Conservation (phyloP, 2,797 vertebrate species). For the Spinibarbus caldwelli region DNA sequence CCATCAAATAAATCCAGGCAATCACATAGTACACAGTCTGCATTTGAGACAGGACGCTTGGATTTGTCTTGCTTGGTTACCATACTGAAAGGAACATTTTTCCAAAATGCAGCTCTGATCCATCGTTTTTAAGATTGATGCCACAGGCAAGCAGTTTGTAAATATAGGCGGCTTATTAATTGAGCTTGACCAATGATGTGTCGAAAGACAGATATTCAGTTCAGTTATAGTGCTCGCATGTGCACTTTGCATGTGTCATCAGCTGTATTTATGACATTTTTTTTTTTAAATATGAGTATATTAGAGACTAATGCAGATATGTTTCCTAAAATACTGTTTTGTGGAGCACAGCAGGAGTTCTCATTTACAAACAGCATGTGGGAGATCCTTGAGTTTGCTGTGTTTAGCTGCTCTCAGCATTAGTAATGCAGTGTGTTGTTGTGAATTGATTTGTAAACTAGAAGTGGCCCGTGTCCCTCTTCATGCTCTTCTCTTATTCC, state of each 20-base stretch:
- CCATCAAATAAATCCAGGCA: background rate
- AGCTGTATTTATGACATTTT: background rate
- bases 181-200: background rate
- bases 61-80: constrained; percentile 13
- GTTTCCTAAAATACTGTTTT: background rate
- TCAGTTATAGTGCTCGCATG: background rate
- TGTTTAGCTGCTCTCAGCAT: background rate
- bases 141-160: background rate
- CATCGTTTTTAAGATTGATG: constrained; percentile 13
- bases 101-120: background rate
- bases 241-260: too few species aligned
- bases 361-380: background rate
- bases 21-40: background rate
- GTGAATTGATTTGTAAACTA: background rate
- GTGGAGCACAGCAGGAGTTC: background rate
- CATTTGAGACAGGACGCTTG: background rate
- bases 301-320: background rate
- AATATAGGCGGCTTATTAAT: constrained; percentile 16
- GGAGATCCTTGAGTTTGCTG: background rate
- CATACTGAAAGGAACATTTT: background rate
- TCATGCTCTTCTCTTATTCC: background rate
- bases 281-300: background rate
- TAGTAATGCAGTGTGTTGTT: background rate
- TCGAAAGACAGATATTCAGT: background rate
- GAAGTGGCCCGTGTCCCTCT: background rate